phyloP scores from a whole-genome alignment of 2,797 vertebrate species.

The Thunnus albacares region DNA sequence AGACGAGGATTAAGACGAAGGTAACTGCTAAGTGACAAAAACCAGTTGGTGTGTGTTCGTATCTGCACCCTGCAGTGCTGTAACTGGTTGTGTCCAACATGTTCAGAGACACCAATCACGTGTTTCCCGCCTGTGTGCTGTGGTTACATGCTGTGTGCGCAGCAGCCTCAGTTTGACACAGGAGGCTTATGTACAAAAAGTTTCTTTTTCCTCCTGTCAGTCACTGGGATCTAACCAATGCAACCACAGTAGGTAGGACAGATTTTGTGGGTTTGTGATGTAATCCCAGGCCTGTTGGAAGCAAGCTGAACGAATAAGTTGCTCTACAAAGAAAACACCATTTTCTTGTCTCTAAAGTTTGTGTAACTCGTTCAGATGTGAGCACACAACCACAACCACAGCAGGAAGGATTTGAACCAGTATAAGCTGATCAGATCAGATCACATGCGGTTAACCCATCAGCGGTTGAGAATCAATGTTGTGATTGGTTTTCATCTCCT shows the following conservation, averaged over 20 bases:
- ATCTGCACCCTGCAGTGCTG: neutral
- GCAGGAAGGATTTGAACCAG: neutral
- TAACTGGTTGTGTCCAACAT: neutral
- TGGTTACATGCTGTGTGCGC: neutral
- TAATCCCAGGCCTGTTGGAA: conserved; percentile 16
- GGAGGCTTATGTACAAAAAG: neutral
- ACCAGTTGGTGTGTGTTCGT: neutral
- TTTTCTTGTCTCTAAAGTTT: neutral
- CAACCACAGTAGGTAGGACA: neutral
- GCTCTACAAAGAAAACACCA: rapidly evolving
- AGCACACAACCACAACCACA: conserved; percentile 12
- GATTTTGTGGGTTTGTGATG: conserved; percentile 12
- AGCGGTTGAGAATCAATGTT: conserved; percentile 36
- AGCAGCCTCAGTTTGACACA: conserved; percentile 4
- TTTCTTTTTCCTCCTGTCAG: neutral
- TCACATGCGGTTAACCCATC: conserved; percentile 44
- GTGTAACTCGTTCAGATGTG: neutral
- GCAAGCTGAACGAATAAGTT: neutral
- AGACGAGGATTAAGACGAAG: too few relatives aligned
- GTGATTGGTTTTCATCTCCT: conserved; percentile 32
- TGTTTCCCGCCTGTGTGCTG: conserved; percentile 49
- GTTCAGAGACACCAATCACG: conserved; percentile 15
- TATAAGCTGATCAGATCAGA: conserved; percentile 1
- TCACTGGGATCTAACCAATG: neutral
- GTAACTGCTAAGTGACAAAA: neutral